Conservation (phyloP, 2,797 vertebrate genomes). For the Peromyscus aztecus region DNA sequence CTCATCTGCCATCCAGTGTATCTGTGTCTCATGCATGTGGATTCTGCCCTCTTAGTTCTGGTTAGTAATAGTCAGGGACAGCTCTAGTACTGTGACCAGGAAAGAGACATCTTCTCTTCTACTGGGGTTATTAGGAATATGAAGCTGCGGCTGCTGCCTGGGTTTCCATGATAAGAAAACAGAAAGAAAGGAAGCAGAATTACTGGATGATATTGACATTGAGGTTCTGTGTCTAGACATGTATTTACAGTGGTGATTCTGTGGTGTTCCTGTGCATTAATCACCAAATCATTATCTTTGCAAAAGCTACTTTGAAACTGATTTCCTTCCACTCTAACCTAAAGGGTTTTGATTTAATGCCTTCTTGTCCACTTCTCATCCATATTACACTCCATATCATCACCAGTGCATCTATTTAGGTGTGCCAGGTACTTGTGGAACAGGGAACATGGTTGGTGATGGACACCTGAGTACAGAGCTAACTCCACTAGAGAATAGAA, state of each 20-base stretch:
- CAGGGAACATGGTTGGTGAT: neutral
- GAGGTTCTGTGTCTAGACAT: neutral
- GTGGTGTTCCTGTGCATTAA: neutral
- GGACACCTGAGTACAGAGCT: neutral
- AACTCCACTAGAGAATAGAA: neutral
- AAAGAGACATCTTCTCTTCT: neutral
- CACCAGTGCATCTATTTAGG: neutral
- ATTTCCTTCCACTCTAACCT: neutral
- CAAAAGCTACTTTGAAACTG: neutral
- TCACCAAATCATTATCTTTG: neutral
- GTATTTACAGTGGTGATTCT: neutral
- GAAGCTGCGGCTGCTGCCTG: neutral
- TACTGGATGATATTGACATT: neutral
- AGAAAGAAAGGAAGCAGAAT: neutral
- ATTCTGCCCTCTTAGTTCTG: neutral
- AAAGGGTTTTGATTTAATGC: neutral
- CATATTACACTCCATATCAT: neutral
- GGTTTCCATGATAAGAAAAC: slow-evolving; percentile 9
- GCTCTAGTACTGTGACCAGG: neutral
- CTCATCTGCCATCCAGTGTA: neutral
- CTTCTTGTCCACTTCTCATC: neutral
- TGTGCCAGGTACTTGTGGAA: neutral
- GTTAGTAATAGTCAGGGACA: neutral
- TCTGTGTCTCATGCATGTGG: neutral
- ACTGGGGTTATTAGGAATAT: neutral